Evolutionary conservation across 2,888 invertebrate genomes (phyloP).

Genomic region (Steromphala cineraria): DNA sequence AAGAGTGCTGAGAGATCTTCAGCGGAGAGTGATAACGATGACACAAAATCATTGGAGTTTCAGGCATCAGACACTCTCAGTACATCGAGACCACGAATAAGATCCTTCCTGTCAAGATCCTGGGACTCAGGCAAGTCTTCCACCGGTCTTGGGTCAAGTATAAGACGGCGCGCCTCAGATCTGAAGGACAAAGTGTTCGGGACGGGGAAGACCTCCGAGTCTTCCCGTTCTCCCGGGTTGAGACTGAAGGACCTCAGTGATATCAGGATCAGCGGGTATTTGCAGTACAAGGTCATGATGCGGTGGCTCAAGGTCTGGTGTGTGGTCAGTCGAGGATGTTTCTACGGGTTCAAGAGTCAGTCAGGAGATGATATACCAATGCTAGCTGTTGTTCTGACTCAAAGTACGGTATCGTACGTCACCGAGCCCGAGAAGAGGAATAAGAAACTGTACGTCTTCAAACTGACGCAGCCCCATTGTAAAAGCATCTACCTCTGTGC

Average conservation of each 20-base stretch:
- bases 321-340: conserved; percentile 58
- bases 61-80: neutral
- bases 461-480: conserved; percentile 54
- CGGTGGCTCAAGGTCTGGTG: conserved; percentile 63
- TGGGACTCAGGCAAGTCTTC: conserved; percentile 44
- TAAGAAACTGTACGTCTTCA: conserved; percentile 58
- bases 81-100: neutral
- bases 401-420: conserved; percentile 53
- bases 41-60: neutral
- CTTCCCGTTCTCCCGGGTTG: conserved; percentile 24
- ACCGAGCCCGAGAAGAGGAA: conserved; percentile 47
- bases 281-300: conserved; percentile 42
- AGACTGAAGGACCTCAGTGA: conserved; percentile 28
- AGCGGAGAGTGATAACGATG: conserved; percentile 32
- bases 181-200: conserved; percentile 57
- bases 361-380: conserved; percentile 49
- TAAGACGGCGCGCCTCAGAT: conserved; percentile 58
- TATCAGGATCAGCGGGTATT: conserved; percentile 13
- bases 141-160: conserved; percentile 42
- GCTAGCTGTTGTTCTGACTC: conserved; percentile 50
- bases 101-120: conserved; percentile 37
- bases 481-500: conserved; percentile 59
- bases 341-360: conserved; percentile 61
- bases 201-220: conserved; percentile 19
- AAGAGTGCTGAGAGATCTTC: conserved; percentile 35